A percentile compares a stretch with the other conserved stretches of the same genome.
These are phyloP conservation scores for Xylophagus ater DNA, from an alignment of 2,888 invertebrate genomes.

Conservation along the genomic window DNA sequence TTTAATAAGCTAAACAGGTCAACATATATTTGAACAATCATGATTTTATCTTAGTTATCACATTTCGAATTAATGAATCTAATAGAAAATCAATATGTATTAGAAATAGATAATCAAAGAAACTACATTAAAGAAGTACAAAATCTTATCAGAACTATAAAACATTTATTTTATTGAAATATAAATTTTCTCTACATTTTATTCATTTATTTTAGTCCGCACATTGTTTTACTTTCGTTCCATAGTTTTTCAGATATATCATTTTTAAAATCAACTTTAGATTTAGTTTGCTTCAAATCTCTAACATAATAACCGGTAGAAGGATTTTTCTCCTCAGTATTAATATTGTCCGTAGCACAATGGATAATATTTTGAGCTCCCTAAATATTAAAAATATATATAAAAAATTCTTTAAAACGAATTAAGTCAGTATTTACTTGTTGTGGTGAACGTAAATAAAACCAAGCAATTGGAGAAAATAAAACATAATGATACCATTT, in stretches of 20 bases:
- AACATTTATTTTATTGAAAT: too few species aligned
- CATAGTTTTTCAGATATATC: constrained; percentile 55
- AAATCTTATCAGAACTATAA: too few species aligned
- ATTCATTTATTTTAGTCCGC: constrained; percentile 16
- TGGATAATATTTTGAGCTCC: constrained; percentile 69
- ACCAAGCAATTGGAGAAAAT: constrained; percentile 55
- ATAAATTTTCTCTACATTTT: too few species aligned
- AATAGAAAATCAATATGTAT: too few species aligned
- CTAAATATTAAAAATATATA: constrained; percentile 39
- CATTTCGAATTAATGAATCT: too few species aligned
- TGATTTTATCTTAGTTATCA: too few species aligned
- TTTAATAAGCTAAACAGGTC: too few species aligned
- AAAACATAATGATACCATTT: constrained; percentile 64
- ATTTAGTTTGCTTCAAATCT: constrained; percentile 54
- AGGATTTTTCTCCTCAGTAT: constrained; percentile 27
- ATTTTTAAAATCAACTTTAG: constrained; percentile 50
- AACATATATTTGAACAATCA: too few species aligned
- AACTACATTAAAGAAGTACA: too few species aligned
- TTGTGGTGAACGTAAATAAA: constrained; percentile 59
- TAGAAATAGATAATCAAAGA: too few species aligned
- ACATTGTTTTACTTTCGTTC: constrained; percentile 52
- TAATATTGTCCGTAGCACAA: constrained; percentile 54
- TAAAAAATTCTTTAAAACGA: constrained; percentile 5
- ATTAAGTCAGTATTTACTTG: constrained; percentile 45
- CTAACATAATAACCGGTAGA: constrained; percentile 64